phyloP scores from a whole-genome alignment of 2,113 vertebrate genomes.

The Halcyon malimbica region DNA sequence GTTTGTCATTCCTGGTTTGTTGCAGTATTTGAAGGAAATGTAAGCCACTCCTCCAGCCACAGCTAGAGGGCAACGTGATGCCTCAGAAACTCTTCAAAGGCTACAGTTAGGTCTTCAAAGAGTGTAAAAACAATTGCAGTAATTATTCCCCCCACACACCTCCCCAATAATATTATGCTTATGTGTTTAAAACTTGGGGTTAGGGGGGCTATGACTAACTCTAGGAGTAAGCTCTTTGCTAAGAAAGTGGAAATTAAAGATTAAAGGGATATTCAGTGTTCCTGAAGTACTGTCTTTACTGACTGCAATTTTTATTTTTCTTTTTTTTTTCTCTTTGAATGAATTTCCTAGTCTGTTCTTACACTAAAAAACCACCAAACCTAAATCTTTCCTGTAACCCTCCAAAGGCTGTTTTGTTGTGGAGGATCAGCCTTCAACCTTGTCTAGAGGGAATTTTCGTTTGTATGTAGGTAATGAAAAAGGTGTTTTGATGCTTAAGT shows the following conservation, averaged over 20 bases:
- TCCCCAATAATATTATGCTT: background rate
- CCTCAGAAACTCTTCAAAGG: background rate
- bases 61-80: slow-evolving; percentile 35
- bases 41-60: background rate
- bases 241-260: background rate
- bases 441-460: background rate
- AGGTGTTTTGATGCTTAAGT: background rate
- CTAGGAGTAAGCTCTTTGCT: background rate
- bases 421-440: background rate
- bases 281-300: background rate
- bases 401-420: background rate
- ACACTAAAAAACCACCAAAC: background rate
- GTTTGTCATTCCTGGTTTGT: background rate
- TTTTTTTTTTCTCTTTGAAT: background rate
- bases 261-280: background rate
- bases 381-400: background rate
- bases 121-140: background rate
- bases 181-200: background rate
- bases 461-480: background rate
- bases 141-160: background rate
- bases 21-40: background rate
- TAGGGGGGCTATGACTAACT: background rate
- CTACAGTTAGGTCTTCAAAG: background rate
- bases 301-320: background rate
- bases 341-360: background rate